Evolutionary conservation across 2,113 vertebrate genomes (phyloP), one percentile per base, ranked within the genome.

Genomic region (Dunckerocampus dactyliophorus): DNA sequence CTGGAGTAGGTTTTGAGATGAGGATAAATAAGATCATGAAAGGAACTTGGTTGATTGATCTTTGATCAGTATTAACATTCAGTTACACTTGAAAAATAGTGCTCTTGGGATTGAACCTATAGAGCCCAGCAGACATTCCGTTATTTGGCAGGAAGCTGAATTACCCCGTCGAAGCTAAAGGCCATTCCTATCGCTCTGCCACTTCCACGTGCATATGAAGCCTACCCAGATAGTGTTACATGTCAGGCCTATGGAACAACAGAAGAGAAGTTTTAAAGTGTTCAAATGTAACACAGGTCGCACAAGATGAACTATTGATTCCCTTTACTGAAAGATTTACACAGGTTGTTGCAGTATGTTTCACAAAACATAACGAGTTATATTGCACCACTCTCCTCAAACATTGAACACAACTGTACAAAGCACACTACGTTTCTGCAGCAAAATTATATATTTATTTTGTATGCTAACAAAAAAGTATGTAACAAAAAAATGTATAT

Each of bases 131-230:
- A 68, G 65, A 82, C 74, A 78, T 58, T 63, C 60, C 59, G 72
- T 75, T 78, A 86, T 79, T 82, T 82, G 77, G 82, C 75, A 84
- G 78, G 79, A 81, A 87, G 82, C 85, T 82, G 80, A 80, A 89
- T 84, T 85, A 80, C 71, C 79, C 75, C 34, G 54, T 81, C 75
- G 46, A 67, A 83, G 72, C 65, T 68, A 82, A 86, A 87, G 85
- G 83, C 80, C 85, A 84, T 62, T 52, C 51, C 82, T 75, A 86
- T 87, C 83, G 76, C 72, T 87, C 82, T 76, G 76, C 65, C 76
- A 69, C 71, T 77, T 81, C 72, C 73, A 58, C 68, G 67, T 79
- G 74, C 82, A 76, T 72, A 77, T 84, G 76, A 80, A 47, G 70
- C 75, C 59, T 73, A 20, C 19, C 6, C 75, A 76, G 66, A 76